Evolutionary conservation across 2,888 invertebrate species (phyloP).

Genomic region (Odontocerum albicorne): DNA sequence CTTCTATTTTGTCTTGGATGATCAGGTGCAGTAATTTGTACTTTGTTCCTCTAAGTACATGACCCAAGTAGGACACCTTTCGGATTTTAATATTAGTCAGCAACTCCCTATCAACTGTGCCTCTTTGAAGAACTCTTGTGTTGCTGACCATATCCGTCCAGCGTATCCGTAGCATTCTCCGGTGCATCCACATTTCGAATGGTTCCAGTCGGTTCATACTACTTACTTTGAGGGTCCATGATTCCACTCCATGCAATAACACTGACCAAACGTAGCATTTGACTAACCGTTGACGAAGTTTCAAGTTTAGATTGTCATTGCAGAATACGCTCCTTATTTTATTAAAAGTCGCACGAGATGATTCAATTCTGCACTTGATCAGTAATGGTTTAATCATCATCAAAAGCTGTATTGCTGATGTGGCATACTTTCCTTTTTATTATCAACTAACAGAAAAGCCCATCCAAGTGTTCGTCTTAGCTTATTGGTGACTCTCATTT

Average conservation of each 20-base stretch:
- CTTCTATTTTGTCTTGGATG: too few species aligned
- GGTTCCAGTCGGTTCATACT: background rate
- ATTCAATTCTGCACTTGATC: too few species aligned
- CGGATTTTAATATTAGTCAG: background rate
- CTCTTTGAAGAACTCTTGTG: background rate
- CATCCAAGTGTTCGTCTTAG: too few species aligned
- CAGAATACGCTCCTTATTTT: too few species aligned
- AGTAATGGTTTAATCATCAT: too few species aligned
- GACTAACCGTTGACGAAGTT: too few species aligned
- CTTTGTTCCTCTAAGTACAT: background rate
- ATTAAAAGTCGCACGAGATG: too few species aligned
- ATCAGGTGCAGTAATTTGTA: too few species aligned
- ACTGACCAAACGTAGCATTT: background rate
- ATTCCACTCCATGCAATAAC: background rate
- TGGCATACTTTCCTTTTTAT: too few species aligned
- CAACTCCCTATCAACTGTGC: background rate
- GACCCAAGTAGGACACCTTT: background rate
- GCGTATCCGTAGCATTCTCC: background rate
- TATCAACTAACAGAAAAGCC: too few species aligned
- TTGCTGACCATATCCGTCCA: background rate
- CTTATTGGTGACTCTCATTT: too few species aligned
- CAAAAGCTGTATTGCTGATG: too few species aligned
- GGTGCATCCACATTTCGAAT: background rate
- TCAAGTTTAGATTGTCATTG: background rate
- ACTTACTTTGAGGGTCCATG: background rate